Base-by-base conservation (phyloP, 2,113 vertebrate species). In the Takifugu flavidus region DNA sequence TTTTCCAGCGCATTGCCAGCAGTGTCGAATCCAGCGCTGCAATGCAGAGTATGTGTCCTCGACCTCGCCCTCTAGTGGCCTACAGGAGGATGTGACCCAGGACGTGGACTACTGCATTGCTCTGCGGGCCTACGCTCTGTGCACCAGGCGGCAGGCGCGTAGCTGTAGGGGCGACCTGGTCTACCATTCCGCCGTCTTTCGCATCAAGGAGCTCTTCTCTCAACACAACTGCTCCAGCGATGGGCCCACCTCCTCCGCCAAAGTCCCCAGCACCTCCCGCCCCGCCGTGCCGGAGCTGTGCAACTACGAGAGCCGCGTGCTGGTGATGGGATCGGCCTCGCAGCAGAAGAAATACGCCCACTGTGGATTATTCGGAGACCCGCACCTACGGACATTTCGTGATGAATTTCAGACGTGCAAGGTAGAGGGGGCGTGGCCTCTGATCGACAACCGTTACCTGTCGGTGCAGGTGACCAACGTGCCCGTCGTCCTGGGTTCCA, bases 321-420 rank as follows among this genome's bases (percentile, higher is more conserved):
- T 88, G 1, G 27, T 66, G 55, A 78, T 74, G 0, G 88, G 85
- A 20, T 70, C 82, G 0, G 78, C 53, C 0, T 75, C 76, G 0
- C 84, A 81, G 62, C 90, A 85, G 61, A 87, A 89, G 75, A 92
- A 89, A 72, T 93, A 92, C 11, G 91, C 89, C 52, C 92, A 93
- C 80, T 94, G 92, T 78, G 92, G 92, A 87, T 86, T 94, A 83
- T 93, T 93, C 4, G 92, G 92, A 43, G 92, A 93, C 81, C 92
- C 92, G 0, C 92, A 93, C 69, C 82, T 93, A 67, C 81, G 92
- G 75, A 93, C 92, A 5, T 93, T 93, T 75, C 84, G 90, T 14
- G 90, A 93, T 5, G 92, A 93, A 83, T 93, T 94, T 83, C 92
- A 93, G 87, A 94, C 92, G 15, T 94, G 92, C 72, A 91, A 92